Evolutionary conservation across 2,113 vertebrate species (phyloP).

Genomic region (Struthio camelus): DNA sequence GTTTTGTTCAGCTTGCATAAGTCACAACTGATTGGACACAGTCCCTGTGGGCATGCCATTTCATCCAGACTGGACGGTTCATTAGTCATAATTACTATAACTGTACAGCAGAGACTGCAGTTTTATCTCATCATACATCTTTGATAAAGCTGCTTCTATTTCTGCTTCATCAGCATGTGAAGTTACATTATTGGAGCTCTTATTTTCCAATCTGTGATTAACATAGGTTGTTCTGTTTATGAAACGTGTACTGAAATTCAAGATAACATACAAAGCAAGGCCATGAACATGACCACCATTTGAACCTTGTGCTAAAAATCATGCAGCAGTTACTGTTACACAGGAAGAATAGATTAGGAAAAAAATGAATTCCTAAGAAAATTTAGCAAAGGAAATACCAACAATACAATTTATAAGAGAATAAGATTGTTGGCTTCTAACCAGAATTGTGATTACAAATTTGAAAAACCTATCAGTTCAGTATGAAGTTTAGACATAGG

Average conservation of each 20-base stretch:
- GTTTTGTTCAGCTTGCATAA: constrained; percentile 81
- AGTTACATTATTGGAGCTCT: constrained; percentile 80
- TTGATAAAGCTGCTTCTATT: constrained; percentile 80
- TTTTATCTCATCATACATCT: constrained; percentile 83
- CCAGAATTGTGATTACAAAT: not conserved
- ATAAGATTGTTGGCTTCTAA: not conserved
- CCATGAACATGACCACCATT: constrained; percentile 64
- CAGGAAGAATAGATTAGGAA: constrained; percentile 12
- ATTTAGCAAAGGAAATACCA: constrained; percentile 62
- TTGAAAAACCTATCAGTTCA: not conserved
- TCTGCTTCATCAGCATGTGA: constrained; percentile 83
- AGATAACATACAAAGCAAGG: not conserved
- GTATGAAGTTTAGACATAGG: not conserved
- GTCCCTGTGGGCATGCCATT: constrained; percentile 87
- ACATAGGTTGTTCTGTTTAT: constrained; percentile 67
- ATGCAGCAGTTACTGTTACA: not conserved
- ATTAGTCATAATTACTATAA: constrained; percentile 93
- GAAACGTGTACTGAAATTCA: constrained; percentile 55
- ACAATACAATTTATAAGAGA: not conserved
- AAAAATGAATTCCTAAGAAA: not conserved
- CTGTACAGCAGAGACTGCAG: constrained; percentile 85
- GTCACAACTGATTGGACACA: constrained; percentile 85
- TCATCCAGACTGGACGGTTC: constrained; percentile 92
- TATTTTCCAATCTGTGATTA: constrained; percentile 81
- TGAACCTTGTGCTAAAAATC: constrained; percentile 69